A percentile compares a stretch with the other conserved stretches of the same genome.
Evolutionary conservation across 1,140 invertebrate species (phyloP).

Genomic region (Cyclina sinensis): DNA sequence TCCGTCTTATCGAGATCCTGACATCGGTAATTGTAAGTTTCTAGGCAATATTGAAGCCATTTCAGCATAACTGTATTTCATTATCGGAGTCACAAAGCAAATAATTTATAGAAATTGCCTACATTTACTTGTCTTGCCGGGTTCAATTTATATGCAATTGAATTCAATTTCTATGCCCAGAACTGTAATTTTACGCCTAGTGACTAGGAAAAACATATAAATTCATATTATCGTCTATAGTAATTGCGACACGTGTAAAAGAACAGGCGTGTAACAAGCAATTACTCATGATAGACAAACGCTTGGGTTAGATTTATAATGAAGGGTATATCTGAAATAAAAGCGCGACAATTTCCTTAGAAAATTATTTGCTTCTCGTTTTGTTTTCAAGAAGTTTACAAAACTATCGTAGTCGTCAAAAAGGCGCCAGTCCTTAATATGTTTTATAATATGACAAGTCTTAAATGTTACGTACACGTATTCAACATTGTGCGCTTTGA

Average conservation of each 20-base stretch:
- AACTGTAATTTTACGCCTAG: constrained; percentile 42
- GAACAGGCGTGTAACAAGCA: not conserved
- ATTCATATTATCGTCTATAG: constrained; percentile 41
- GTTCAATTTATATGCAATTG: constrained; percentile 53
- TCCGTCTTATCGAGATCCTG: not conserved
- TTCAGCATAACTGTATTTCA: constrained; percentile 21
- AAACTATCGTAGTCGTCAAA: no score
- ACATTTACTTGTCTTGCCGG: constrained; percentile 43
- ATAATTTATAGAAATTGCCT: constrained; percentile 53
- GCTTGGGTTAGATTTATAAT: not conserved
- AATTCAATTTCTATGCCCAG: constrained; percentile 31
- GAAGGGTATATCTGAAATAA: not conserved
- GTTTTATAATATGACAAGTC: no score
- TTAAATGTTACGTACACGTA: no score
- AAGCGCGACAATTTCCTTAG: not conserved
- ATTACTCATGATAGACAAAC: not conserved
- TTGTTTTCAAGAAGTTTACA: no score
- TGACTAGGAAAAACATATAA: constrained; percentile 37
- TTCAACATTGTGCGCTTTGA: no score
- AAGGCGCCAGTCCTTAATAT: no score
- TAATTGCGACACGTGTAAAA: not conserved
- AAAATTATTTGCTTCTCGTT: no score
- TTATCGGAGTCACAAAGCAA: constrained; percentile 17
- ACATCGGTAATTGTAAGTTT: not conserved
- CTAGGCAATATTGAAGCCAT: constrained; percentile 35